Base-by-base conservation (phyloP, 2,113 vertebrate genomes). In the Eulemur macaco region DNA sequence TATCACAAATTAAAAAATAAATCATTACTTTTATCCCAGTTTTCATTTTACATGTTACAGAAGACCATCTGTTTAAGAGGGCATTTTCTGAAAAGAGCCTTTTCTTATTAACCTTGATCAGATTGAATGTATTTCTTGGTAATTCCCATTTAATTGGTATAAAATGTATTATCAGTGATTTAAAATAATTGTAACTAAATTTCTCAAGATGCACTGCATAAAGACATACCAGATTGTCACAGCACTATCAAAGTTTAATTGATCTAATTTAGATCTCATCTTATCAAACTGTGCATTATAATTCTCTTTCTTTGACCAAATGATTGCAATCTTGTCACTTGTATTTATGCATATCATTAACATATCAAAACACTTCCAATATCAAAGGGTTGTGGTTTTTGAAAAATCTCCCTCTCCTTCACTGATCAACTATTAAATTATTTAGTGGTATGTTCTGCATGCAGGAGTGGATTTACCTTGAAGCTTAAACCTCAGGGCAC, bases 221-320 rank as follows among this genome's bases (percentile, higher is more conserved):
- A 91, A 80, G 34, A 89, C 64, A 95, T 89, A 93, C 96, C 97
- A 98, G 98, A 98, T 97, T 98, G 98, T 92, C 82, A 96, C 23
- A 89, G 94, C 71, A 98, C 97, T 98, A 98, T 96, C 96, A 98
- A 98, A 98, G 94, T 98, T 98, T 98, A 98, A 98, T 98, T 98
- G 98, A 98, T 98, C 78, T 95, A 97, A 97, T 97, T 97, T 96
- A 96, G 77, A 97, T 87, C 96, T 97, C 97, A 97, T 97, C 94
- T 77, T 95, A 73, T 96, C 93, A 96, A 97, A 98, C 97, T 98
- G 96, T 85, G 89, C 47, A 94, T 95, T 97, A 88, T 89, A 97
- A 97, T 95, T 94, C 63, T 54, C 88, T 96, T 96, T 96, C 81
- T 97, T 93, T 97, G 95, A 94, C 97, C 96, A 97, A 97, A 94